Base-by-base conservation (phyloP, 1,140 invertebrate genomes). In the Calosoma granatense region DNA sequence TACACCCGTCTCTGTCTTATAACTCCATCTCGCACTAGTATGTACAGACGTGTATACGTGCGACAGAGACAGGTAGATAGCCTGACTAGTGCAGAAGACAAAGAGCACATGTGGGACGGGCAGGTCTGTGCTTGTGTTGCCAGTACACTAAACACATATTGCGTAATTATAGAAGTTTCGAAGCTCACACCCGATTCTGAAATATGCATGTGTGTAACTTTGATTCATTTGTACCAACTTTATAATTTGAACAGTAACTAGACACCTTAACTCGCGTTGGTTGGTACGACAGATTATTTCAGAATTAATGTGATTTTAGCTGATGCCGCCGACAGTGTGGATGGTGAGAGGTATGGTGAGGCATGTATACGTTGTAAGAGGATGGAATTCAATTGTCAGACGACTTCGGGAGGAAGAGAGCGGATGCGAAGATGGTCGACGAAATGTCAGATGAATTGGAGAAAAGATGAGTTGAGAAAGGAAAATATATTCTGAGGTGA, bases 141-240 rank as follows among this genome's bases (percentile, higher is more conserved):
- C 4, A 4, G 41, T 17, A 12, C 41, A 47, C 41, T 47, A 47
- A 47, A 47, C 17, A 47, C 41, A 47, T 47, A 47, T 47, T 47
- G 41, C 41, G 41, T 47, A 47, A 47, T 47, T 47, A 47, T 17
- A 47, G 41, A 47, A 47, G 41, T 47, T 47, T 47, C 6, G 26
- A 9, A 9, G 6, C 26, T 36, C n/a, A n/a, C n/a, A n/a, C n/a
- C 26, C n/a, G 17, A 3, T 12, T 9, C 41, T 47, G 17, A 47
- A 47, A 47, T 47, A 47, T 47, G 41, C 41, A 47, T 47, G 15
- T 47, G 15, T 47, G 17, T 47, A 47, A 47, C 9, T 47, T 47
- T 47, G 41, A 47, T 47, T 47, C 41, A 47, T 47, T 47, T 47
- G 41, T 47, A 47, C 6, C 26, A 47, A 47, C 9, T 47, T 47